Evolutionary conservation across 2,113 vertebrate genomes (phyloP), one percentile per base, ranked within the genome.

Genomic region (Phylloscopus whistleri): DNA sequence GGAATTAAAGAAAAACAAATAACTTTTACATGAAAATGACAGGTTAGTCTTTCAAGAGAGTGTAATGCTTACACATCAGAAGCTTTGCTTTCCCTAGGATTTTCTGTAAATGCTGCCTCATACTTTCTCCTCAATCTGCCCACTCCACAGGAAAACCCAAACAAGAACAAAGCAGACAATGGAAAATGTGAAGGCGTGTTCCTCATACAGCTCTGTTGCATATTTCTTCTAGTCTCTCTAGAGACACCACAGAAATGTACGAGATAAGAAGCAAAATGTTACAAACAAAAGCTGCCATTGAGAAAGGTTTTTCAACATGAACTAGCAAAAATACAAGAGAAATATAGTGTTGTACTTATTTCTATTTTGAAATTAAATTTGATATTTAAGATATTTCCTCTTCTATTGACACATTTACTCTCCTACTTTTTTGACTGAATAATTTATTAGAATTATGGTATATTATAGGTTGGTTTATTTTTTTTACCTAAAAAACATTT

Each of bases 161-260:
- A 20, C 2, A 55, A 69, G 66, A 91, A 66, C 26, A 52, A 82
- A 39, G 3, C 10, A 69, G 33, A 55, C 11, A 64, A 48, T 39
- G 15, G 41, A 82, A 85, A 92, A 78, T 21, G 11, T 37, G 35
- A 33, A 43, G 19, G 52, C 7, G 2, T 70, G 31, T 33, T 74
- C 23, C 19, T 78, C 27, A 55, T 15, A 26, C 0, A 2, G 39
- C 12, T 79, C 41, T 18, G 16, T 21, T 35, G 44, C 0, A 0
- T 41, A 56, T 73, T 78, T 37, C 21, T 92, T 84, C 16, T 49
- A n/a, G 16, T 37, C 5, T 78, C 17, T 53, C 28, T 64, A 66
- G 67, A 70, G 31, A n/a, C 17, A 16, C 2, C 46, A 37, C 4
- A 18, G 48, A 69, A 67, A 74, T 51, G 3, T 69, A n/a, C 3